phyloP scores from a whole-genome alignment of 2,113 vertebrate species.

The Rhombomys opimus region DNA sequence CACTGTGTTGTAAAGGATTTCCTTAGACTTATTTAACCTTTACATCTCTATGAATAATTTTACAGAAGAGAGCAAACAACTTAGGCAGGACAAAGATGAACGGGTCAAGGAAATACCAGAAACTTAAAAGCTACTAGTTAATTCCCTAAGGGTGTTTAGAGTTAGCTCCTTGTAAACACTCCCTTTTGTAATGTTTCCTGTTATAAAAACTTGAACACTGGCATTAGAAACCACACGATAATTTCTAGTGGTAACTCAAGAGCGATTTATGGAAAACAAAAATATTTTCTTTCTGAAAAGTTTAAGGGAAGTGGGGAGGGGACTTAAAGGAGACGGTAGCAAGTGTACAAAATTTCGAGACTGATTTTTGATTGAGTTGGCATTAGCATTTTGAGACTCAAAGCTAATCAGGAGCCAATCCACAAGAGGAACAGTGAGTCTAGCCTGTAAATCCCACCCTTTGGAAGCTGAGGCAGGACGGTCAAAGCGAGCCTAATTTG shows the following conservation, averaged over 20 bases:
- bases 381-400: slow-evolving; percentile 1
- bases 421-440: not conserved
- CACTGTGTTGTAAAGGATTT: slow-evolving; percentile 3
- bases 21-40: not conserved
- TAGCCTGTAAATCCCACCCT: not conserved
- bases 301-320: not conserved
- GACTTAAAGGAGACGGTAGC: not conserved
- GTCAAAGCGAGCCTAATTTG: not conserved
- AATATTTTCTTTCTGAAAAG: slow-evolving; percentile 29
- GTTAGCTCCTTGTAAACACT: slow-evolving; percentile 27
- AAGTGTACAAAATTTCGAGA: slow-evolving; percentile 21
- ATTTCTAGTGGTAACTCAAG: not conserved
- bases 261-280: not conserved
- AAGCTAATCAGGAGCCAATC: not conserved
- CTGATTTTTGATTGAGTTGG: slow-evolving; percentile 42
- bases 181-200: slow-evolving; percentile 3
- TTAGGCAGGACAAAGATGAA: slow-evolving; percentile 4
- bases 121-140: slow-evolving; percentile 12
- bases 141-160: slow-evolving; percentile 6
- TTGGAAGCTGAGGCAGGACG: not conserved
- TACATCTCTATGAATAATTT: not conserved
- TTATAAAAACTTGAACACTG: slow-evolving; percentile 38
- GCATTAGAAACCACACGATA: not conserved
- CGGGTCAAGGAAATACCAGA: not conserved
- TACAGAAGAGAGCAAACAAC: slow-evolving; percentile 6